A percentile compares a stretch with the other conserved stretches of the same genome.
These are phyloP conservation scores for Aegithalos caudatus DNA, from an alignment of 2,113 vertebrate genomes.

Conservation along the genomic window DNA sequence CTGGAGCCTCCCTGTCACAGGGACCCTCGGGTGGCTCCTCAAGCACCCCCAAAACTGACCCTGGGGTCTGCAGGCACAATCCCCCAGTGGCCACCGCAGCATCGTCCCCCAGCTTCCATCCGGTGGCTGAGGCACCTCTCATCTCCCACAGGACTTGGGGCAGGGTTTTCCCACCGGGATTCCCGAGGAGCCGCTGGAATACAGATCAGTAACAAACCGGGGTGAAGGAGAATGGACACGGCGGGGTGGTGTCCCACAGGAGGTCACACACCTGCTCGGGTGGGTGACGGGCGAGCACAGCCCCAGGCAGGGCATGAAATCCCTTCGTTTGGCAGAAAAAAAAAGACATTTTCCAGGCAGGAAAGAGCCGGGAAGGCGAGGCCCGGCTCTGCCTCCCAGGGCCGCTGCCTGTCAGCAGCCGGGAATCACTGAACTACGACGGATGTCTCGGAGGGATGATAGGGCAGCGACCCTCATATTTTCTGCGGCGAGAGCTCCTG, in stretches of 20 bases:
- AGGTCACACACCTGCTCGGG: rapidly evolving
- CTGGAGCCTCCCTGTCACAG: background rate
- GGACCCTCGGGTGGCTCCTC: background rate
- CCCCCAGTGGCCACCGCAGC: too few relatives aligned
- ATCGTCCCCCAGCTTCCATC: rapidly evolving
- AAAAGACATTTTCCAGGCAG: background rate
- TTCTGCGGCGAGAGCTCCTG: conserved; percentile 9
- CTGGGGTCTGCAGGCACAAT: background rate
- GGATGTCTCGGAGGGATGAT: conserved; percentile 45
- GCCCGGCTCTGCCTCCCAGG: background rate
- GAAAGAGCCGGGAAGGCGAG: background rate
- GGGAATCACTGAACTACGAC: conserved; percentile 15
- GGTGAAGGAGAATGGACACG: rapidly evolving
- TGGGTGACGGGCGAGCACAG: rapidly evolving
- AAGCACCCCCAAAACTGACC: background rate
- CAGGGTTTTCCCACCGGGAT: background rate
- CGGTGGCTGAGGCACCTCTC: background rate
- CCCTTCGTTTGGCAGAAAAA: background rate
- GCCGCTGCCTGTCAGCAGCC: conserved; percentile 14
- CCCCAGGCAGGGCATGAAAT: rapidly evolving
- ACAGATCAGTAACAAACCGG: rapidly evolving
- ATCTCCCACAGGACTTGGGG: rapidly evolving
- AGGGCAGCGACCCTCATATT: conserved; percentile 52
- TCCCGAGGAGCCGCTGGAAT: background rate
- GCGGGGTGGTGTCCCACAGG: rapidly evolving